Conservation (phyloP, 2,888 invertebrate genomes). For the Lissocephala sabroskyi region DNA sequence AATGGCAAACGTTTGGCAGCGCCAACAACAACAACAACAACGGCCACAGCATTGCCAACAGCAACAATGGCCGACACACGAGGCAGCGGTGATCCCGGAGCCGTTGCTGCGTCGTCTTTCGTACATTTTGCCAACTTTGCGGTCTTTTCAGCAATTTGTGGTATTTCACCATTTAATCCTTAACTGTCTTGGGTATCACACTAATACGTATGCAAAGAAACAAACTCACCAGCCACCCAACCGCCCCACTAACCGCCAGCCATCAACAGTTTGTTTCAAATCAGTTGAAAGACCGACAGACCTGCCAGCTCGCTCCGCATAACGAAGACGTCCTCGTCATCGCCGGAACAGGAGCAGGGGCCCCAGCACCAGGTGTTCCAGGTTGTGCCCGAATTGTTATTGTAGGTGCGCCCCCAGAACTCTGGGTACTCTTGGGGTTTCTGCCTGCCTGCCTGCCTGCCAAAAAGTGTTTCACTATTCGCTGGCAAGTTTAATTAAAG, state of each 20-base stretch:
- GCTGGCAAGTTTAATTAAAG: conserved; percentile 55
- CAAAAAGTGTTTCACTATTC: conserved; percentile 24
- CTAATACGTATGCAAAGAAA: conserved; percentile 45
- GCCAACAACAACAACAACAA: neutral
- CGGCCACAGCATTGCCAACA: neutral
- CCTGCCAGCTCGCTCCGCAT: too few species aligned
- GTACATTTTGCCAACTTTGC: conserved; percentile 62
- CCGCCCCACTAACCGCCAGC: conserved; percentile 31
- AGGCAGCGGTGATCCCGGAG: conserved; percentile 22
- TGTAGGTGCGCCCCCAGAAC: too few species aligned
- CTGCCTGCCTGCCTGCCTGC: neutral
- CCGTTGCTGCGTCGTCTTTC: too few species aligned
- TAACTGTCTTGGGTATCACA: conserved; percentile 61
- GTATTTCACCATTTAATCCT: conserved; percentile 65
- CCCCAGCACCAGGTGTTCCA: too few species aligned
- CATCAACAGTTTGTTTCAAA: conserved; percentile 62
- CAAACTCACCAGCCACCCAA: neutral
- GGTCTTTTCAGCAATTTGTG: conserved; percentile 65
- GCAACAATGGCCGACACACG: conserved; percentile 11
- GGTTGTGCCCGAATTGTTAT: too few species aligned
- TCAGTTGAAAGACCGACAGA: conserved; percentile 29
- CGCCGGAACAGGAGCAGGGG: too few species aligned
- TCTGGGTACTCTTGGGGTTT: neutral
- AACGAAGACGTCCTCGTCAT: conserved; percentile 35
- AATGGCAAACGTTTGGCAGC: conserved; percentile 48